phyloP scores from a whole-genome alignment of 2,888 invertebrate species.

The Lepidonotus clava region DNA sequence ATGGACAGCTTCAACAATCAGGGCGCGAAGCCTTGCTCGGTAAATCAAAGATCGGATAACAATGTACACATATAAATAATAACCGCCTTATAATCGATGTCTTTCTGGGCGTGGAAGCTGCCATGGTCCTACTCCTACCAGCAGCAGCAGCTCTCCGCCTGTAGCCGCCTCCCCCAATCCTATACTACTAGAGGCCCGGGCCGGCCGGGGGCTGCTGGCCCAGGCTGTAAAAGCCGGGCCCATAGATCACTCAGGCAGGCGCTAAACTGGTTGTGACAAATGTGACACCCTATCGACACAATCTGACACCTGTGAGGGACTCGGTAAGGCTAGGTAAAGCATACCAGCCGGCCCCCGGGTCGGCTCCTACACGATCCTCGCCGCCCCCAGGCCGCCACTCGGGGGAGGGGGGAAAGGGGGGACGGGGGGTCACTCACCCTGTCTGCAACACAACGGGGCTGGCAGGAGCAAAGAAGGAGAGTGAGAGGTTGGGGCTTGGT shows the following conservation, averaged over 20 bases:
- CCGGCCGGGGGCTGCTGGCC: background rate
- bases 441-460: conserved; percentile 20
- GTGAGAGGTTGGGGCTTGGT: background rate
- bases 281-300: conserved; percentile 31
- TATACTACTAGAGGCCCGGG: background rate
- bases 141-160: background rate
- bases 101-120: background rate
- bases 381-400: background rate
- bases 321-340: conserved; percentile 24
- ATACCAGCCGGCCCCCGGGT: conserved; percentile 15
- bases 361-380: background rate
- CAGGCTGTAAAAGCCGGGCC: conserved; percentile 10
- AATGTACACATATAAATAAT: conserved; percentile 20
- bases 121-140: too few relatives aligned
- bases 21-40: background rate
- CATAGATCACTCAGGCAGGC: conserved; percentile 24
- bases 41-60: background rate
- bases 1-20: background rate
- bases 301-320: conserved; percentile 28
- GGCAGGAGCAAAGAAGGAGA: conserved; percentile 8
- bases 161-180: background rate
- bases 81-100: background rate
- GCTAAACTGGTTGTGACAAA: conserved; percentile 26
- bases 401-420: too few relatives aligned
- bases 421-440: conserved; percentile 21